Percentiles rank a stretch among this genome's conserved stretches.
Evolutionary conservation across 2,888 invertebrate species (phyloP).

Genomic region (Polydrusus tereticollis): DNA sequence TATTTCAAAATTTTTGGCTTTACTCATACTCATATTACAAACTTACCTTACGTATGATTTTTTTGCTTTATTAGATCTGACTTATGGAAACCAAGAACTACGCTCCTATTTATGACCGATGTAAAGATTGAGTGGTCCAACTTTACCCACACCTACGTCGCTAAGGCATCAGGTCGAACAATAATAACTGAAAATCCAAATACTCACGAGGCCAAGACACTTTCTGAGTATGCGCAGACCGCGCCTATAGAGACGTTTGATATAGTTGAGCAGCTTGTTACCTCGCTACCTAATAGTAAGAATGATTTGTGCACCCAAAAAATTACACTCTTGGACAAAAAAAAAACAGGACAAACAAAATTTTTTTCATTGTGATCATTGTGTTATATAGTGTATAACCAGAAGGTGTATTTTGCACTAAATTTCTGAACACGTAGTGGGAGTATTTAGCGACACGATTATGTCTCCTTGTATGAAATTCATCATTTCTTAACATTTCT

Average conservation of each 20-base stretch:
- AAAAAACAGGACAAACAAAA: too few relatives aligned
- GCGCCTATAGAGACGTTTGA: constrained; percentile 63
- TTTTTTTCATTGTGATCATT: too few relatives aligned
- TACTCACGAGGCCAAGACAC: constrained; percentile 72
- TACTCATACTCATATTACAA: background rate
- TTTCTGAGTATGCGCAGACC: constrained; percentile 70
- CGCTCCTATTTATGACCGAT: constrained; percentile 81
- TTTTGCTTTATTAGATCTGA: constrained; percentile 67
- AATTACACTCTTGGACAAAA: too few relatives aligned
- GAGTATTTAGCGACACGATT: too few relatives aligned
- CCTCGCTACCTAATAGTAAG: constrained; percentile 65
- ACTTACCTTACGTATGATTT: background rate
- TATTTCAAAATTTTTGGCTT: too few relatives aligned
- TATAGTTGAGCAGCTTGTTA: constrained; percentile 60
- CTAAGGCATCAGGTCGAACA: constrained; percentile 69
- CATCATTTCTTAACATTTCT: too few relatives aligned
- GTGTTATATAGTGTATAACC: too few relatives aligned
- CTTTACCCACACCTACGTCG: constrained; percentile 69
- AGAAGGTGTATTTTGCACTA: too few relatives aligned
- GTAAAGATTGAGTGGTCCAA: constrained; percentile 74
- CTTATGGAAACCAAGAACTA: constrained; percentile 77
- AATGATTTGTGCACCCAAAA: too few relatives aligned
- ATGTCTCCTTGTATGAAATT: too few relatives aligned
- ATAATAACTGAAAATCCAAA: constrained; percentile 82
- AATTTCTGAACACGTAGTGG: too few relatives aligned